A percentile compares a stretch with the other conserved stretches of the same genome.
These are phyloP conservation scores for Drosophila trapezifrons DNA, from an alignment of 1,140 invertebrate species.

Conservation along the genomic window DNA sequence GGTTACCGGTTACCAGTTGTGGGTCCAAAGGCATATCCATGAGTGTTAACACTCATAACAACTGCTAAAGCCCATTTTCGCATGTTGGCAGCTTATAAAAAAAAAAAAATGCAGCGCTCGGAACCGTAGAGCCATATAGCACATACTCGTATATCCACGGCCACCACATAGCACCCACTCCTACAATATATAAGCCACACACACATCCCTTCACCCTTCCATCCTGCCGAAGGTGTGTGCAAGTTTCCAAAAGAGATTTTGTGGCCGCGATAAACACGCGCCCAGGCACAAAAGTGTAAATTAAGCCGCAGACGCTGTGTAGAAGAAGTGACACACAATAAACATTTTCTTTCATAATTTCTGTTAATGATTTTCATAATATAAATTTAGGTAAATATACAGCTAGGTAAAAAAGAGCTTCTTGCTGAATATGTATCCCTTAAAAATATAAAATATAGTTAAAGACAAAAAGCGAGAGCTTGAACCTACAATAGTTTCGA, in stretches of 20 bases:
- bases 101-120: slow-evolving; percentile 56
- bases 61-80: slow-evolving; percentile 82
- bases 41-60: slow-evolving; percentile 83
- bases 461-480: rapidly evolving
- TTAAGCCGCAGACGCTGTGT: slow-evolving; percentile 71
- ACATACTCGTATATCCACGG: slow-evolving; percentile 16
- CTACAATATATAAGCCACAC: slow-evolving; percentile 5
- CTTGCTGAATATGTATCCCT: too few relatives aligned
- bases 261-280: slow-evolving; percentile 80
- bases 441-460: too few relatives aligned
- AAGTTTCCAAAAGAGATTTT: slow-evolving; percentile 74
- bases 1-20: slow-evolving; percentile 36
- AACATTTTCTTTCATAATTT: background rate
- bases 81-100: slow-evolving; percentile 83
- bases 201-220: slow-evolving; percentile 10
- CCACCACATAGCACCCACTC: slow-evolving; percentile 50
- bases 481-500: background rate
- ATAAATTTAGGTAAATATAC: too few relatives aligned
- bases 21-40: slow-evolving; percentile 64
- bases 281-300: slow-evolving; percentile 80
- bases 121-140: slow-evolving; percentile 49
- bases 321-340: slow-evolving; percentile 32
- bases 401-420: too few relatives aligned
- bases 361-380: too few relatives aligned
- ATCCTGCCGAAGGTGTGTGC: slow-evolving; percentile 41